These are phyloP conservation scores for Suricata suricatta DNA, from an alignment of 2,113 vertebrate genomes.

Conservation along the genomic window DNA sequence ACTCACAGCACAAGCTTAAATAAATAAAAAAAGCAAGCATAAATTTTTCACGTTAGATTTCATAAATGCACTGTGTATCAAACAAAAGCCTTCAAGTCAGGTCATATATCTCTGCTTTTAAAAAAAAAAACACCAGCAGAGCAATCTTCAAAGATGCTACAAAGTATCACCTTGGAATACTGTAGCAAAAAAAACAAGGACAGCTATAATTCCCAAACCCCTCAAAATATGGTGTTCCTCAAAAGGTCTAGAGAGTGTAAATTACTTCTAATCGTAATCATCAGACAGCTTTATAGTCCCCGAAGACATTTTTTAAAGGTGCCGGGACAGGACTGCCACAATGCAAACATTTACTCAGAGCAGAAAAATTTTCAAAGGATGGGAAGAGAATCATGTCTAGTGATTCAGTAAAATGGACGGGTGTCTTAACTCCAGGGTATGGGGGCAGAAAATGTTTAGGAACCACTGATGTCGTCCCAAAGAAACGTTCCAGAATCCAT, in stretches of 20 bases:
- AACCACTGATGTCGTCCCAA: not conserved
- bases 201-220: not conserved
- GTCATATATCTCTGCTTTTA: not conserved
- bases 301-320: not conserved
- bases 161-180: not conserved
- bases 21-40: not conserved
- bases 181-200: not conserved
- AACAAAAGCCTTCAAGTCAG: conserved; percentile 36
- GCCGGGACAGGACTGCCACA: not conserved
- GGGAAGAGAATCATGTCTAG: not conserved
- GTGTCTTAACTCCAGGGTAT: not conserved
- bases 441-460: not conserved
- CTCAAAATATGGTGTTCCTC: not conserved
- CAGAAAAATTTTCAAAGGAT: not conserved
- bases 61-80: not conserved
- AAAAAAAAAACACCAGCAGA: not conserved
- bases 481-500: not conserved
- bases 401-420: not conserved
- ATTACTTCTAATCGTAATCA: not conserved
- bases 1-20: conserved; percentile 95
- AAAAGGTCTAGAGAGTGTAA: not conserved
- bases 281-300: not conserved
- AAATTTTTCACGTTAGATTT: conserved; percentile 38
- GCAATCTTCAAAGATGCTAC: not conserved
- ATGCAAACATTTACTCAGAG: not conserved